Evolutionary conservation across 35 echinoderm and acorn worm species (phyloP).

Genomic region (Patiria miniata): DNA sequence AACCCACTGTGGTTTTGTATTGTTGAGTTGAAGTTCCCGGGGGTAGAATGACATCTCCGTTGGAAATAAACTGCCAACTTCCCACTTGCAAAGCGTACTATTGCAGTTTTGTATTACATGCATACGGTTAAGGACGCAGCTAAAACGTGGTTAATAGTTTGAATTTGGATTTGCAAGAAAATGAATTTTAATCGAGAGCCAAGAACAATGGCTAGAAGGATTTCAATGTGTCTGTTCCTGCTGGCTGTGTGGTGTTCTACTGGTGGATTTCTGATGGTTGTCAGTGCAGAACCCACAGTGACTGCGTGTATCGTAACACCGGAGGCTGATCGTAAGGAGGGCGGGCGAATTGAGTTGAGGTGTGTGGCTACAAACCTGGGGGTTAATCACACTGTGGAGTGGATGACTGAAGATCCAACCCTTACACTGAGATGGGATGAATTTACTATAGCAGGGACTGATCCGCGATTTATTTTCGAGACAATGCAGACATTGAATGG

Average conservation of each 20-base stretch:
- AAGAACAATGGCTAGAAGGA: background rate
- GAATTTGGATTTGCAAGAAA: no score
- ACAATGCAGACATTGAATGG: background rate
- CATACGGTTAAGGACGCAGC: no score
- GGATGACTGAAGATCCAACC: background rate
- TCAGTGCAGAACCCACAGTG: background rate
- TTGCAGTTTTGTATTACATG: no score
- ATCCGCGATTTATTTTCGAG: background rate
- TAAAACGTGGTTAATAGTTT: no score
- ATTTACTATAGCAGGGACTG: background rate
- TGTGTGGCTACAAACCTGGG: background rate
- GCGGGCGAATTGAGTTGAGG: background rate
- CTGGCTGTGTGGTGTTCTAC: background rate
- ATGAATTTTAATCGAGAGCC: no score
- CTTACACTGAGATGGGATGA: background rate
- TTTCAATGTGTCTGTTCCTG: no score
- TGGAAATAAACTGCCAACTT: no score
- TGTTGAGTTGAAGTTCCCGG: no score
- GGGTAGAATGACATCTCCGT: no score
- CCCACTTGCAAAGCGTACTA: no score
- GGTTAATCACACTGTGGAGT: background rate
- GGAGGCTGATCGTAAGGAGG: background rate
- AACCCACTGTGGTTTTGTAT: no score
- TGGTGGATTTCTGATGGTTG: background rate
- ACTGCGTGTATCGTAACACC: slow-evolving; percentile 4